Conservation (phyloP, 2,888 invertebrate genomes). For the Amitus sp. region DNA sequence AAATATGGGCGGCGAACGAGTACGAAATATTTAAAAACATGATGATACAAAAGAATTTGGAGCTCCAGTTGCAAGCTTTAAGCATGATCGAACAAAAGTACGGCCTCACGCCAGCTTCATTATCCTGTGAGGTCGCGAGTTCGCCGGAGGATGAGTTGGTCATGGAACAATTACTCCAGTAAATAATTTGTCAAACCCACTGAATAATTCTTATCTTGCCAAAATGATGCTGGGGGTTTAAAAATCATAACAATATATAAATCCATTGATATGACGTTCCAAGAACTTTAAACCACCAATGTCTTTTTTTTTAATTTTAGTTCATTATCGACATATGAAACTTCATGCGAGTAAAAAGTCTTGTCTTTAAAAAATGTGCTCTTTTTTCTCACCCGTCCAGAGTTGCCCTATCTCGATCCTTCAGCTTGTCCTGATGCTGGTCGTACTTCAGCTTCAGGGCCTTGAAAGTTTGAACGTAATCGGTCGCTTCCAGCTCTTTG, state of each 20-base stretch:
- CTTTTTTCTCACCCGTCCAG: conserved; percentile 76
- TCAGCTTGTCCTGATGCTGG: conserved; percentile 90
- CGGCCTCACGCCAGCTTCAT: conserved; percentile 74
- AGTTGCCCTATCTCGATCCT: conserved; percentile 83
- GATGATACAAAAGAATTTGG: conserved; percentile 94
- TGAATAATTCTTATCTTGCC: no score
- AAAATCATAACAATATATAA: no score
- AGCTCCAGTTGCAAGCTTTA: conserved; percentile 88
- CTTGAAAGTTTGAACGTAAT: conserved; percentile 98
- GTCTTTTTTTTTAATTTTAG: no score
- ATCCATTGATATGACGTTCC: no score
- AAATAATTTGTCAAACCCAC: no score
- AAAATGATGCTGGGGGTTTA: conserved; percentile 9
- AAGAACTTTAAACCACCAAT: no score
- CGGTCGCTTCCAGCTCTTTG: conserved; percentile 91
- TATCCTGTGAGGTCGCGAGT: conserved; percentile 63
- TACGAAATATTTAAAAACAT: conserved; percentile 88
- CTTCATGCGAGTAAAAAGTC: no score
- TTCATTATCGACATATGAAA: no score
- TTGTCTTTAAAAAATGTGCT: conserved; percentile 6
- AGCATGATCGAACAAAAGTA: conserved; percentile 85
- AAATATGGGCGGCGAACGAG: conserved; percentile 95
- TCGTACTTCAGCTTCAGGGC: conserved; percentile 89
- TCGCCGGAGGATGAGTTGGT: conserved; percentile 69
- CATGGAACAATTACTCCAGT: conserved; percentile 73